phyloP scores from a whole-genome alignment of 1,140 invertebrate genomes.

The Saccostrea glomerata region DNA sequence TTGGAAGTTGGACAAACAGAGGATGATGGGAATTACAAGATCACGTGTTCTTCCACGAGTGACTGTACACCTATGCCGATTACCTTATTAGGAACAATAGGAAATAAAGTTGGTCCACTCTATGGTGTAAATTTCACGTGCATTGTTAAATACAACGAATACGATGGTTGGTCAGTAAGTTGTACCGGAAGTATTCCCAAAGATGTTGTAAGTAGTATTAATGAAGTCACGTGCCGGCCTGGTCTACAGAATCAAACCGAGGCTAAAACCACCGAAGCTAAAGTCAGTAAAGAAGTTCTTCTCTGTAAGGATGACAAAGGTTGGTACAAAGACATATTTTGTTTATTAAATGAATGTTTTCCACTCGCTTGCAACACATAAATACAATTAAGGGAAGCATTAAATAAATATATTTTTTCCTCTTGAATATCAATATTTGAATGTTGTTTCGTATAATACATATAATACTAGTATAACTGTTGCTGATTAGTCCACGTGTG shows the following conservation, averaged over 20 bases:
- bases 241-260: not conserved
- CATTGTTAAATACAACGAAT: constrained; percentile 42
- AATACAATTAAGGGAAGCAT: too few relatives aligned
- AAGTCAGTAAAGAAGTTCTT: constrained; percentile 19
- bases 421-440: too few relatives aligned
- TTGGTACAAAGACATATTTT: not conserved
- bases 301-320: not conserved
- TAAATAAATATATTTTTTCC: too few relatives aligned
- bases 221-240: constrained; percentile 41
- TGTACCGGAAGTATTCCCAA: constrained; percentile 41
- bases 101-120: not conserved
- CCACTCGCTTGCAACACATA: too few relatives aligned
- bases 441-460: too few relatives aligned
- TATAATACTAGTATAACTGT: too few relatives aligned
- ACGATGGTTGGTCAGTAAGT: constrained; percentile 42
- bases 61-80: constrained; percentile 39
- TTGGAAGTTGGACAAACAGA: constrained; percentile 34
- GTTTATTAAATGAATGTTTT: too few relatives aligned
- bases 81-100: not conserved
- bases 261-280: constrained; percentile 14
- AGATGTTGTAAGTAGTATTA: constrained; percentile 25
- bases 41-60: constrained; percentile 38
- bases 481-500: too few relatives aligned
- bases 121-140: constrained; percentile 47
- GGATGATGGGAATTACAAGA: not conserved